Conservation (phyloP, 2,113 vertebrate genomes). For the Platycercus adscitus region DNA sequence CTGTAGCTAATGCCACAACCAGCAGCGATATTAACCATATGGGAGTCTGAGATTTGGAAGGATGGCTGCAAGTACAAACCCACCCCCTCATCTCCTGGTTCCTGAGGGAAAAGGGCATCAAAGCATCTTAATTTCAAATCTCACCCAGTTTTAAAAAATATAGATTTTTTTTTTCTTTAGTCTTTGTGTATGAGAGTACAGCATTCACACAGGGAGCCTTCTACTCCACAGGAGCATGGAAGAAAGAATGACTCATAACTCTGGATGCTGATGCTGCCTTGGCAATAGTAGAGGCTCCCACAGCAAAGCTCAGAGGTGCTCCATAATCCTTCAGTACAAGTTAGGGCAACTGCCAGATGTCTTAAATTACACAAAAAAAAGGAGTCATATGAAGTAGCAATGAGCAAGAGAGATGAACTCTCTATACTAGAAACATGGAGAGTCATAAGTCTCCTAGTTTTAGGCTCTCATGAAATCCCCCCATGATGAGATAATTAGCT, state of each 20-base stretch:
- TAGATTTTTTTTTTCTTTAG: neutral
- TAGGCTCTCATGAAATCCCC: neutral
- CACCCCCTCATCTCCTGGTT: slow-evolving; percentile 44
- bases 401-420: neutral
- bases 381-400: neutral
- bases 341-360: neutral
- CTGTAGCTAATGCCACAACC: slow-evolving; percentile 18
- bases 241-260: neutral
- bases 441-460: neutral
- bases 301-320: neutral
- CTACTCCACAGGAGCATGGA: neutral
- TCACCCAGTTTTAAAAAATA: neutral
- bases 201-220: neutral
- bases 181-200: neutral
- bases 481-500: neutral
- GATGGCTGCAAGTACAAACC: slow-evolving; percentile 35
- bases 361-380: neutral
- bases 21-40: slow-evolving; percentile 30
- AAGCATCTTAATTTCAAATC: neutral
- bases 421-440: neutral
- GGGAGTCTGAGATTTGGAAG: slow-evolving; percentile 31
- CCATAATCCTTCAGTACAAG: neutral
- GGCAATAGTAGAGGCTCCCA: neutral
- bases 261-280: neutral
- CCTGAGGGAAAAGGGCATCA: slow-evolving; percentile 17